Conservation (phyloP, 2,113 vertebrate genomes). For the pig (Sus scrofa) region T2T-Sscrofa CM000825.6:59079001-59079500, state of each 20-base stretch:
- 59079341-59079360: slow-evolving; percentile 68
- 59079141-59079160: fast-evolving
- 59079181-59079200: background rate
- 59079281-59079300: background rate
- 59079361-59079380: slow-evolving; percentile 78
- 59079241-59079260: background rate
- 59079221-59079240: background rate
- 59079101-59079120: background rate
- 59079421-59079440: slow-evolving; percentile 47
- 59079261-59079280: background rate
- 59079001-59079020: background rate
- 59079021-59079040: background rate
- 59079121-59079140: background rate
- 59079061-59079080: background rate
- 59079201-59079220: background rate
- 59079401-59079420: slow-evolving; percentile 64
- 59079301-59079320: slow-evolving; percentile 58
- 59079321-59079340: slow-evolving; percentile 61
- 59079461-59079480: background rate
- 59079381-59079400: background rate
- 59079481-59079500: background rate
- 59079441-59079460: background rate
- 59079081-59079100: background rate
- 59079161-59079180: background rate
- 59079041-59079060: background rate